Evolutionary conservation across 1,140 invertebrate genomes (phyloP), one percentile per base, ranked within the genome.

Genomic region (Ostrea denselamellosa): DNA sequence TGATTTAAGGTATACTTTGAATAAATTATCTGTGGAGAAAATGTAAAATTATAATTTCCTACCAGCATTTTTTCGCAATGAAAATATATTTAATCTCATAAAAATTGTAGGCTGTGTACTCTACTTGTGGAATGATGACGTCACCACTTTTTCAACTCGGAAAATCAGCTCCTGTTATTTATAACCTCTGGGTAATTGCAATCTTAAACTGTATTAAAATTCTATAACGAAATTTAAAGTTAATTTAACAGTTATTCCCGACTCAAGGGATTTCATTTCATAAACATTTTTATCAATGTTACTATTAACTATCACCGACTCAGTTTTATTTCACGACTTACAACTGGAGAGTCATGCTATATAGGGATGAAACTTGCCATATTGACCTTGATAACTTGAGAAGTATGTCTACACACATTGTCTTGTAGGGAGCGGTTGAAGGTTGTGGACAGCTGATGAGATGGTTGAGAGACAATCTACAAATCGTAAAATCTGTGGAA

Each of bases 121-220:
- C 98, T 9, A 96, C 97, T 77, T 97, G 98, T 95, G 98, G 98
- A 14, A 95, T 99, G 56, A 95, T 99, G 8, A 98, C 98, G 52
- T 99, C 98, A 0, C 97, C 99, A 19, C 98, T 97, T 0, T 99
- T 98, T 95, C 97, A 99, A 95, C 95, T 99, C 85, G 98, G 98
- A 44, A 83, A 88, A 62, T 96, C 97, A 12, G 96, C 95, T 83
- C 96, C 96, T 14, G 95, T 97, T 9, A 96, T 96, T 83, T 99
- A 98, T 94, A 98, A 98, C 10, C 85, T 93, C 19, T 92, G 92
- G 90, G 93, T 93, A 89, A 65, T 62, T 77, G 77, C 19, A 53
- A 2, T 10, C 44, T 56, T 82, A 22, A 28, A 56, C 53, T 9
- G 65, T 62, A 62, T 17, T 62, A 19, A 7, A 62, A n/a, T n/a